phyloP scores from a whole-genome alignment of 2,888 invertebrate genomes.

The Agrotis puta region DNA sequence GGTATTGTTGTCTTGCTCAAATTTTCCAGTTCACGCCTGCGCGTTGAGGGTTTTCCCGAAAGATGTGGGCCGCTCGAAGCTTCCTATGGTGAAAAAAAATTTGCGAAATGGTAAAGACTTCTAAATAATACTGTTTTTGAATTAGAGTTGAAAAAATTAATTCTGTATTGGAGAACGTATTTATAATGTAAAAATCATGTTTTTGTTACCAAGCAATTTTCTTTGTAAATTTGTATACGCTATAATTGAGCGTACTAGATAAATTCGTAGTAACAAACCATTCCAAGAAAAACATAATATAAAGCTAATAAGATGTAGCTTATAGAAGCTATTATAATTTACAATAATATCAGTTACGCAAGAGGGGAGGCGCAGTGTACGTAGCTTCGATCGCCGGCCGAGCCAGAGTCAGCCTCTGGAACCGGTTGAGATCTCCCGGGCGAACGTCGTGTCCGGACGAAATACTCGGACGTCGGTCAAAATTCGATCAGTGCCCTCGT shows the following conservation, averaged over 20 bases:
- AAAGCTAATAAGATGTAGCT: conserved; percentile 25
- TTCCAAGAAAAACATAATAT: not conserved
- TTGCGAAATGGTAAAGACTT: conserved; percentile 45
- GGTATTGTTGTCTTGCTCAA: conserved; percentile 72
- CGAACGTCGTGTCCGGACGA: conserved; percentile 71
- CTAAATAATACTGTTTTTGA: not conserved
- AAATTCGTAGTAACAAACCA: not conserved
- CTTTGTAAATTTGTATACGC: not conserved
- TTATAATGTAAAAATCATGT: no score
- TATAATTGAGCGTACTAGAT: not conserved
- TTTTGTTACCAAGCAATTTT: not conserved
- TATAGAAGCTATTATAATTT: conserved; percentile 71
- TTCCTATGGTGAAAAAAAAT: conserved; percentile 77
- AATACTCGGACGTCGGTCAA: conserved; percentile 67
- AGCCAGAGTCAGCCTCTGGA: conserved; percentile 86
- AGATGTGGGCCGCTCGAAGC: conserved; percentile 84
- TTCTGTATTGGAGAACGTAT: no score
- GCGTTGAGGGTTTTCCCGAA: conserved; percentile 83
- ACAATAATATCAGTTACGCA: conserved; percentile 87
- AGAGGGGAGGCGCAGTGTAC: conserved; percentile 85
- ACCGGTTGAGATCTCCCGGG: conserved; percentile 83
- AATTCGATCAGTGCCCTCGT: conserved; percentile 69
- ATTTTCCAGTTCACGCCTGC: conserved; percentile 86
- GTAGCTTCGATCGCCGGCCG: conserved; percentile 84
- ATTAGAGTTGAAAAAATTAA: not conserved